Conservation (phyloP, 2,113 vertebrate genomes). For the Cyprinodon variegatus region DNA sequence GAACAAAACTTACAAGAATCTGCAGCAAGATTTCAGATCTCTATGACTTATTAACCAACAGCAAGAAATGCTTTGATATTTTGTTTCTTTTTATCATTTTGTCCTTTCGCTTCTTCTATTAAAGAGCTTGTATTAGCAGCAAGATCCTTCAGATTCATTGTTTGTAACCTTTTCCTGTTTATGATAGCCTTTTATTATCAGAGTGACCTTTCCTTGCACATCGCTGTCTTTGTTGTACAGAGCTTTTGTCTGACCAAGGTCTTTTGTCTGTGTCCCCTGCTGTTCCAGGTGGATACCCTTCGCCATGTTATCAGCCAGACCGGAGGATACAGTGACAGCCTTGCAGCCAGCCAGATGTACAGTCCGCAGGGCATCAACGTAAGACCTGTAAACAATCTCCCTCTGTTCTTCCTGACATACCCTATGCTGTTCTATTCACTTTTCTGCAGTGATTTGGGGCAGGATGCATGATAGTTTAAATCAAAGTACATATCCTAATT, state of each 20-base stretch:
- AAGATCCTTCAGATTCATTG: slow-evolving; percentile 53
- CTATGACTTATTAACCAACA: slow-evolving; percentile 15
- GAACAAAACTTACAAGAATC: background rate
- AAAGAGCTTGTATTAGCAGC: slow-evolving; percentile 60
- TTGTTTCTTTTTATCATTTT: slow-evolving; percentile 24
- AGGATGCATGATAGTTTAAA: slow-evolving; percentile 40
- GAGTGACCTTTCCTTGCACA: slow-evolving; percentile 77
- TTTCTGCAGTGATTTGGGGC: slow-evolving; percentile 13
- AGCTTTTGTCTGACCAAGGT: slow-evolving; percentile 72
- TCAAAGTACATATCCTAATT: slow-evolving; percentile 47
- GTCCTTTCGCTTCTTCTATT: slow-evolving; percentile 53
- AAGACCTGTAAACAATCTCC: slow-evolving; percentile 81
- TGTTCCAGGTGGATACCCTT: slow-evolving; percentile 99
- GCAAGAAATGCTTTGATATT: slow-evolving; percentile 31
- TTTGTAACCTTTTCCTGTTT: slow-evolving; percentile 78
- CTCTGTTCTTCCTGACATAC: slow-evolving; percentile 37
- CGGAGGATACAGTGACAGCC: slow-evolving; percentile 99
- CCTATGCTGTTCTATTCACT: slow-evolving; percentile 8
- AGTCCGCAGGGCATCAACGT: slow-evolving; percentile 99
- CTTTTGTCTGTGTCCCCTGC: slow-evolving; percentile 74
- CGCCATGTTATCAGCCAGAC: slow-evolving; percentile 99
- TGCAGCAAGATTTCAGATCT: background rate
- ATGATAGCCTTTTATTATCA: slow-evolving; percentile 77
- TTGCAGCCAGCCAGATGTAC: slow-evolving; percentile 99
- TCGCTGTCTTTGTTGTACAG: slow-evolving; percentile 70